Evolutionary conservation across 2,797 vertebrate genomes (phyloP).

Genomic region (Esox lucius): DNA sequence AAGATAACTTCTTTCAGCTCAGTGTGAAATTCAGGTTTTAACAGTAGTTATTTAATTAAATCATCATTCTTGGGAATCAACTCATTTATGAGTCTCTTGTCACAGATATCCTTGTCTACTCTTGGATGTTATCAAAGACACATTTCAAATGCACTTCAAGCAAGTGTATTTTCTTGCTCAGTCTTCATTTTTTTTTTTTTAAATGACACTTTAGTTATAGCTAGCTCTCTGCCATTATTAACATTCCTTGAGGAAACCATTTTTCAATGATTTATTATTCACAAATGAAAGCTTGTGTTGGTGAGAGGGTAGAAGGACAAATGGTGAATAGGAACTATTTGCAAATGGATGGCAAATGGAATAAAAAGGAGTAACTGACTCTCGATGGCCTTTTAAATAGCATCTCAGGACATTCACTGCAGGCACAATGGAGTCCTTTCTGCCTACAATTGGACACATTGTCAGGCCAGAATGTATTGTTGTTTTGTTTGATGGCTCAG

Average conservation of each 20-base stretch:
- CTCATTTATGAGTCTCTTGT: background rate
- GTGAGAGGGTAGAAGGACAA: background rate
- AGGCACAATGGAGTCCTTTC: constrained; percentile 73
- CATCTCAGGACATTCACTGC: constrained; percentile 79
- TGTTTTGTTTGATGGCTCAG: constrained; percentile 61
- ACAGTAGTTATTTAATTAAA: background rate
- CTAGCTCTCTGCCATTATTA: background rate
- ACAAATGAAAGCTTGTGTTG: background rate
- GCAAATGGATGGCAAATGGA: no score
- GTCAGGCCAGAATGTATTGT: constrained; percentile 64
- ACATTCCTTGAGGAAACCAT: background rate
- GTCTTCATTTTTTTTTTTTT: no score
- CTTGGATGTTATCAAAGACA: background rate
- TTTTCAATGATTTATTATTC: background rate
- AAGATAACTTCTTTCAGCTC: background rate
- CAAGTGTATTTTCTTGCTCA: background rate
- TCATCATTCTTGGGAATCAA: background rate
- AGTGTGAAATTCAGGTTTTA: background rate
- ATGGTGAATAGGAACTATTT: no score
- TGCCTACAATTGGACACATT: constrained; percentile 71
- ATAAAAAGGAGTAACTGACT: background rate
- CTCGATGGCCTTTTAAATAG: constrained; percentile 76
- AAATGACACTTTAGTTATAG: background rate
- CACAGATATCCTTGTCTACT: background rate
- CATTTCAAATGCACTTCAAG: background rate